A percentile compares a stretch with the other conserved stretches of the same genome.
Conservation (phyloP, 2,797 vertebrate species). For the Perdix hodgsoniae region DNA sequence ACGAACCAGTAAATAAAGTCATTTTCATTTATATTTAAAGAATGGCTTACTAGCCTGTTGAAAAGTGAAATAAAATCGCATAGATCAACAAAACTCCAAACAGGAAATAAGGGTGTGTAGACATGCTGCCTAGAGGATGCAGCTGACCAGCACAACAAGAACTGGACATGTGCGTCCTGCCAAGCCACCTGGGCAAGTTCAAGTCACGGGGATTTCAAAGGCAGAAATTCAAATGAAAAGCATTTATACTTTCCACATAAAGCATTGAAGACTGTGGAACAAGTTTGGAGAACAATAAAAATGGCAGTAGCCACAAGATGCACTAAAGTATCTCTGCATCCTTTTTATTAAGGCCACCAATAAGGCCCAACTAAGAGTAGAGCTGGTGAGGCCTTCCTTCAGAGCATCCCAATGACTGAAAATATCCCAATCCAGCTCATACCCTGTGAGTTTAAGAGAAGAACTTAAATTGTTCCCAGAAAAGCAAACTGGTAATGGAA, state of each 20-base stretch:
- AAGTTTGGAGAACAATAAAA: not conserved
- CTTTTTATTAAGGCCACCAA: not conserved
- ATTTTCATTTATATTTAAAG: not conserved
- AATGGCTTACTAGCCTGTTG: not conserved
- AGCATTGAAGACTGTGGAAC: not conserved
- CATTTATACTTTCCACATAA: not conserved
- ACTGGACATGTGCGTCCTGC: rapidly evolving
- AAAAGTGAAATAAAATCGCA: not conserved
- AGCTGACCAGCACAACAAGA: not conserved
- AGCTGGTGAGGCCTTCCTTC: not conserved
- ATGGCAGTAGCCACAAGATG: not conserved
- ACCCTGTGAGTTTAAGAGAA: not conserved
- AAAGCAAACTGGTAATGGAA: not conserved
- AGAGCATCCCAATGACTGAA: not conserved
- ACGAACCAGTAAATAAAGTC: not conserved
- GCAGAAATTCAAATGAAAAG: not conserved
- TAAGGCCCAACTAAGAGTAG: not conserved
- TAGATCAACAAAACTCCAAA: not conserved
- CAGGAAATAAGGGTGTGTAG: not conserved
- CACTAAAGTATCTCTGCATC: not conserved
- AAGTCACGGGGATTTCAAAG: not conserved
- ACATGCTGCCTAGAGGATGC: not conserved
- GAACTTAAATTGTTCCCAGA: not conserved
- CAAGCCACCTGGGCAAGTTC: rapidly evolving
- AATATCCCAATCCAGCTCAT: not conserved